A percentile compares a stretch with the other conserved stretches of the same genome.
Conservation (phyloP, 2,888 invertebrate genomes). For the Aspidiotus rigidus region DNA sequence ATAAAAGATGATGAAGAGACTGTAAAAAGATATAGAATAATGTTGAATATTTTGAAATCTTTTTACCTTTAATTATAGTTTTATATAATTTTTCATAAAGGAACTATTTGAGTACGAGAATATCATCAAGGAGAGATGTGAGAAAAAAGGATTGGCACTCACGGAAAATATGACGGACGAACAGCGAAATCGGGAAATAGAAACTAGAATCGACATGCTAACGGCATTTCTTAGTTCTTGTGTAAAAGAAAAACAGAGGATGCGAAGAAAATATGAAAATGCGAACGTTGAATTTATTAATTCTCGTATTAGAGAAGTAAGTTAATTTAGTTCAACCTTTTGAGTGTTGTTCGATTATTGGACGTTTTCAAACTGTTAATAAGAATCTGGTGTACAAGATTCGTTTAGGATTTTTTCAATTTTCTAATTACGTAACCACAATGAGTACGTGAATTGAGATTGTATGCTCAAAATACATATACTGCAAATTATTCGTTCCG, state of each 20-base stretch:
- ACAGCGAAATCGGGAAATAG: background rate
- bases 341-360: background rate
- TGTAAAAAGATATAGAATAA: too few relatives aligned
- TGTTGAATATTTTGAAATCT: background rate
- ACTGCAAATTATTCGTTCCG: background rate
- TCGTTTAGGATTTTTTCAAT: background rate
- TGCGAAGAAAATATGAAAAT: background rate
- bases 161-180: background rate
- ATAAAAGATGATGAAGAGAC: too few relatives aligned
- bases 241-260: background rate
- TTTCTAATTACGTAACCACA: background rate
- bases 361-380: conserved; percentile 1
- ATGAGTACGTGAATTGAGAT: background rate
- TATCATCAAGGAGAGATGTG: background rate
- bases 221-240: background rate
- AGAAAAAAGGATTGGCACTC: background rate
- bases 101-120: background rate
- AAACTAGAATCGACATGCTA: background rate
- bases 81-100: background rate
- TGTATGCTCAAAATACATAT: background rate
- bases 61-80: conserved; percentile 1
- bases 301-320: background rate
- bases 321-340: conserved; percentile 1
- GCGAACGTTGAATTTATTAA: background rate
- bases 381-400: background rate